Percentiles rank a stretch among this genome's conserved stretches.
phyloP scores from a whole-genome alignment of 35 echinoderm and acorn worm genomes.

The Anneissia japonica region DNA sequence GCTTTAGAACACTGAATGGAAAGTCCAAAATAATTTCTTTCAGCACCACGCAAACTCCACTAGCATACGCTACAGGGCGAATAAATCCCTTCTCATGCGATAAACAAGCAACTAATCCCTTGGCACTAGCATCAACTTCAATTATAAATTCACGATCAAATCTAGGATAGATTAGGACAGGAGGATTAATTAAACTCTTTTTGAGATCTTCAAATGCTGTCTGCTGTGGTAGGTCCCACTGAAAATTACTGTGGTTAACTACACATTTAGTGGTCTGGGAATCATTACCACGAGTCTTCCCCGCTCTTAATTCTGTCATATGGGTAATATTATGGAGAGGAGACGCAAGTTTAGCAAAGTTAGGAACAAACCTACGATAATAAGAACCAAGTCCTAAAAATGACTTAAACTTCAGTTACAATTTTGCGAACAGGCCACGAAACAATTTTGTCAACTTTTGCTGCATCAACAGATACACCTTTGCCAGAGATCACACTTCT shows the following conservation, averaged over 20 bases:
- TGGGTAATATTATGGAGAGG: background rate
- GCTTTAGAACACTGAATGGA: too few relatives aligned
- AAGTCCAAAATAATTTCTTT: conserved; percentile 1
- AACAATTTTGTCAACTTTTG: background rate
- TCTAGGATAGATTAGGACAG: conserved; percentile 28
- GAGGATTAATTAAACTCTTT: conserved; percentile 3
- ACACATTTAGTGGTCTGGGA: background rate
- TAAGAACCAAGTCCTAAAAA: conserved; percentile 34
- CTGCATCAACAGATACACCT: conserved; percentile 23
- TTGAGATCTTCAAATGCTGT: conserved; percentile 17
- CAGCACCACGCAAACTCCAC: conserved; percentile 18
- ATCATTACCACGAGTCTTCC: background rate
- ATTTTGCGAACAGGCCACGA: background rate
- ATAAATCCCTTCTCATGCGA: background rate
- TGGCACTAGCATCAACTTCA: background rate
- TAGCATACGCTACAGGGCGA: conserved; percentile 32
- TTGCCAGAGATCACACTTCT: too few relatives aligned
- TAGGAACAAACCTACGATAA: conserved; percentile 12
- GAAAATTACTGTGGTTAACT: background rate
- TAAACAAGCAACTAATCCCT: conserved; percentile 18
- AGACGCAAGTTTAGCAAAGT: conserved; percentile 16
- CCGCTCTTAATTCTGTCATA: background rate
- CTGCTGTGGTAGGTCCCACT: conserved; percentile 1
- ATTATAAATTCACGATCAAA: background rate
- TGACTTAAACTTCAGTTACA: background rate